Evolutionary conservation across 2,797 vertebrate species (phyloP).

Genomic region (Periophthalmus magnuspinnatus): DNA sequence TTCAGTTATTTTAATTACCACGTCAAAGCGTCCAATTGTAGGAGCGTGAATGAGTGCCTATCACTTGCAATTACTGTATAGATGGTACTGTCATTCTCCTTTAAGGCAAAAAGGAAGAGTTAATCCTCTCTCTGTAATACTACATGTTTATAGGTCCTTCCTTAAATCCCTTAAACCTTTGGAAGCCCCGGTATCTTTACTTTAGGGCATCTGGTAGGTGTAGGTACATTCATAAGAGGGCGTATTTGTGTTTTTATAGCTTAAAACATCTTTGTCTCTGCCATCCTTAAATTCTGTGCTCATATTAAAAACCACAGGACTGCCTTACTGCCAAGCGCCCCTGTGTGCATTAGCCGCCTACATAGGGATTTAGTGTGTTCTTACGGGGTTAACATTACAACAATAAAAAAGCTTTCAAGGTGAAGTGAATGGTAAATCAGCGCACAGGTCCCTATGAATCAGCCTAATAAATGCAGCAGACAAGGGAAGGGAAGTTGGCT

Average conservation of each 20-base stretch:
- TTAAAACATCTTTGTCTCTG: slow-evolving; percentile 31
- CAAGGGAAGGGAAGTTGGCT: slow-evolving; percentile 51
- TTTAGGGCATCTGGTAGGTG: slow-evolving; percentile 39
- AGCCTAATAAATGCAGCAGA: slow-evolving; percentile 65
- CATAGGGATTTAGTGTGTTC: slow-evolving; percentile 59
- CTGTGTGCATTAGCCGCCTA: slow-evolving; percentile 57
- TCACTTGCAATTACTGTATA: slow-evolving; percentile 23
- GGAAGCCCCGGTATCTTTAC: slow-evolving; percentile 39
- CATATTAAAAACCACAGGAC: slow-evolving; percentile 54
- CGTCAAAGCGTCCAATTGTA: slow-evolving; percentile 31
- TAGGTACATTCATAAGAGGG: background rate
- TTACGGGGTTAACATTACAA: slow-evolving; percentile 76
- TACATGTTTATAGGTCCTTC: slow-evolving; percentile 54
- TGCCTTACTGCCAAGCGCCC: slow-evolving; percentile 37
- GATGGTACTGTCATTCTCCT: slow-evolving; percentile 22
- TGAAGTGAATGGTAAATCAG: slow-evolving; percentile 74
- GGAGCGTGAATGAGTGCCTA: slow-evolving; percentile 14
- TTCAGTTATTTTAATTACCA: slow-evolving; percentile 26
- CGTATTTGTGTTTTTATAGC: slow-evolving; percentile 8
- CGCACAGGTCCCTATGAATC: slow-evolving; percentile 51
- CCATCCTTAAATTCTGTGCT: slow-evolving; percentile 27
- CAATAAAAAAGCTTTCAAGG: slow-evolving; percentile 82
- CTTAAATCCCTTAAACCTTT: slow-evolving; percentile 60
- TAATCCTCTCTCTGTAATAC: slow-evolving; percentile 55
- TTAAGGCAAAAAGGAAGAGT: slow-evolving; percentile 41